phyloP scores from a whole-genome alignment of 2,113 vertebrate genomes.

The Hydrochoerus hydrochaeris region DNA sequence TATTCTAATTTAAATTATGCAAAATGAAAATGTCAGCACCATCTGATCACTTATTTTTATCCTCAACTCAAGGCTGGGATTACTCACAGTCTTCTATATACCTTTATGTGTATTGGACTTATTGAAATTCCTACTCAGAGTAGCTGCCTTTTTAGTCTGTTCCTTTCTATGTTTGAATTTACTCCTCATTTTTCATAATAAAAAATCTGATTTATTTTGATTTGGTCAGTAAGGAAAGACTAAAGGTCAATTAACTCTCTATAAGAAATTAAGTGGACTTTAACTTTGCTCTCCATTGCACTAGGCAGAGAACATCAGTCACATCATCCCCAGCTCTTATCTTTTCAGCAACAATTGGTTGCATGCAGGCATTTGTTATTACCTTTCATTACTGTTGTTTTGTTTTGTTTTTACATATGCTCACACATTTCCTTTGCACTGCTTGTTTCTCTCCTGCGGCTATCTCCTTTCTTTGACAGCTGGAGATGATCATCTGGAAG shows the following conservation, averaged over 20 bases:
- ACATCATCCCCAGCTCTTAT: neutral
- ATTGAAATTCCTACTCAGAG: neutral
- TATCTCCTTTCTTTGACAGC: neutral
- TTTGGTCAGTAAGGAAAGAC: neutral
- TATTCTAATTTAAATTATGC: neutral
- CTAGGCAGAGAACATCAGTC: neutral
- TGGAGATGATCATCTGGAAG: neutral
- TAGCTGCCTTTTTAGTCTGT: neutral
- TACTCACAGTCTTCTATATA: neutral
- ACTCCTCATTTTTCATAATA: neutral
- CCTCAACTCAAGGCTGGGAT: accelerated
- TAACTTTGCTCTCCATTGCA: neutral
- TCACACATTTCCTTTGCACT: neutral
- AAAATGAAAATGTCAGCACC: neutral
- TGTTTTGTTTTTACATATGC: neutral
- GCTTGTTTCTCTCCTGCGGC: neutral
- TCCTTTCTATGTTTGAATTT: neutral
- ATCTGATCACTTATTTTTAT: neutral
- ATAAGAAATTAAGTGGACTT: neutral
- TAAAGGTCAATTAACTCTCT: neutral
- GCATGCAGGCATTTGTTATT: neutral
- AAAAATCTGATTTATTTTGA: neutral
- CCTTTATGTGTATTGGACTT: neutral
- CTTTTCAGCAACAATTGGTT: neutral
- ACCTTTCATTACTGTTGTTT: neutral